Percentiles rank a stretch among this genome's conserved stretches.
Conservation (phyloP, 1,140 invertebrate genomes). For the Tetramorium alpestre region DNA sequence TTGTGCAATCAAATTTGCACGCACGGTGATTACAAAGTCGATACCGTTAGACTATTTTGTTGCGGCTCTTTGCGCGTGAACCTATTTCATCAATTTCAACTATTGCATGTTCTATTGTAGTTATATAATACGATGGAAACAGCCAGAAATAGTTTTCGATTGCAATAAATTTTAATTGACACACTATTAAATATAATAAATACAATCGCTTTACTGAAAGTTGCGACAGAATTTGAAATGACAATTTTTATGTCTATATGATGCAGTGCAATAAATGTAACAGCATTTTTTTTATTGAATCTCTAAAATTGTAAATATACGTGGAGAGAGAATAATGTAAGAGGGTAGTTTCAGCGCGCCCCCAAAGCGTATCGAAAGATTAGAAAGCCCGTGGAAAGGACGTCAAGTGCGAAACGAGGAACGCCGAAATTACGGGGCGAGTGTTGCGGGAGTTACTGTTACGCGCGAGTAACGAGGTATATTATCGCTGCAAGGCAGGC, state of each 20-base stretch:
- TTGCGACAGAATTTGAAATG: background rate
- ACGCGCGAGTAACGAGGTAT: slow-evolving; percentile 80
- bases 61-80: slow-evolving; percentile 25
- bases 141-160: background rate
- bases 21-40: slow-evolving; percentile 45
- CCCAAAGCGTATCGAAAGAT: background rate
- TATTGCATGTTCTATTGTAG: background rate
- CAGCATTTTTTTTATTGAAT: background rate
- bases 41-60: slow-evolving; percentile 30
- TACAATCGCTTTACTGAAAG: too few species aligned
- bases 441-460: slow-evolving; percentile 74
- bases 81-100: slow-evolving; percentile 9
- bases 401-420: slow-evolving; percentile 58
- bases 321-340: background rate
- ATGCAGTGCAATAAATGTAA: background rate
- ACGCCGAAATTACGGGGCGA: slow-evolving; percentile 72
- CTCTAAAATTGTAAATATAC: background rate
- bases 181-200: background rate
- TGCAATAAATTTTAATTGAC: slow-evolving; percentile 4
- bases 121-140: background rate
- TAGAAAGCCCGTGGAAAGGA: background rate
- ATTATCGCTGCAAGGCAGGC: slow-evolving; percentile 76
- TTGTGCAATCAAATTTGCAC: slow-evolving; percentile 52
- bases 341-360: background rate
- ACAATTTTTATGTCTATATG: background rate